These are phyloP conservation scores for Aphelinus atriplicis DNA, from an alignment of 1,140 invertebrate genomes.

Conservation along the genomic window DNA sequence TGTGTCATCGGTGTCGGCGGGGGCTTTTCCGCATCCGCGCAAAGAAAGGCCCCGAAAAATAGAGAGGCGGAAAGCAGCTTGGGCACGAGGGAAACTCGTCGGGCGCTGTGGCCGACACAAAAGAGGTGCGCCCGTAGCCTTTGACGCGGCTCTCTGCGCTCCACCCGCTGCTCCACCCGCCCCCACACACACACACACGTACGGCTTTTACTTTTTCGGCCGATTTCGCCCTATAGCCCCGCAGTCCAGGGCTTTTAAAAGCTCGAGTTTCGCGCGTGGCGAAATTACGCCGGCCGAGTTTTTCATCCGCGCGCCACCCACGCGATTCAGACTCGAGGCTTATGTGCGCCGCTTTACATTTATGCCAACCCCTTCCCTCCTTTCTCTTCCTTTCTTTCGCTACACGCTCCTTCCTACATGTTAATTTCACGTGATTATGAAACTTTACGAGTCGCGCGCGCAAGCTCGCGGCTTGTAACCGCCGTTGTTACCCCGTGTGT, in stretches of 20 bases:
- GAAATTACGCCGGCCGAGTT: constrained; percentile 16
- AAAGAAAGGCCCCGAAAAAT: constrained; percentile 2
- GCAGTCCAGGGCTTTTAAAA: constrained; percentile 27
- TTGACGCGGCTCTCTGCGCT: no score
- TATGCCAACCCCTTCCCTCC: no score
- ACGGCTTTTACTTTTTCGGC: constrained; percentile 46
- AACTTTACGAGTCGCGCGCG: no score
- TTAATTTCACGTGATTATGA: neutral
- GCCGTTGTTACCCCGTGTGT: no score
- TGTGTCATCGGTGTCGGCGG: neutral
- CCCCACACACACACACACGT: no score
- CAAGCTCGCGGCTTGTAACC: no score
- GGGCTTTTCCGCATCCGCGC: constrained; percentile 28
- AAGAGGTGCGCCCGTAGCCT: no score
- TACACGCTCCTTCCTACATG: neutral
- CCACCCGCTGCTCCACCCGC: constrained; percentile 8
- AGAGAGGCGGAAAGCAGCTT: no score
- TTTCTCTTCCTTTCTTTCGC: constrained; percentile 12
- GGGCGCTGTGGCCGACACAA: no score
- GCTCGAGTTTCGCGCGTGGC: constrained; percentile 5
- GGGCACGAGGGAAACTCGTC: no score
- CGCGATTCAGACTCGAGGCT: no score
- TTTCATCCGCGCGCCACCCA: neutral
- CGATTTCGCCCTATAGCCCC: constrained; percentile 27
- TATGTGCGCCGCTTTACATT: neutral